Conservation (phyloP, 92 coral and sea anemone genomes). For the Diadumene lineata region DNA sequence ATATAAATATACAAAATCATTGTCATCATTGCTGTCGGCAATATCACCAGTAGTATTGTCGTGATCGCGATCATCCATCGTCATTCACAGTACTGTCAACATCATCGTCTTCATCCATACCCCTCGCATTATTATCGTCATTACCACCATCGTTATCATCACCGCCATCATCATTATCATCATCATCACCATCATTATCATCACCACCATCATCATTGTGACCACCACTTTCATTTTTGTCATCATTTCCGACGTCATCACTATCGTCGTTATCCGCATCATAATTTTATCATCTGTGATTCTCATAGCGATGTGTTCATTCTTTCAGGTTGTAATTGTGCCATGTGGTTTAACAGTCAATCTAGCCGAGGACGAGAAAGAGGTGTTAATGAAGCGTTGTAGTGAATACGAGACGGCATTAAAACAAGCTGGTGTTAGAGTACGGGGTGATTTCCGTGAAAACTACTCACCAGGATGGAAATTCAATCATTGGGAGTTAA, state of each 20-base stretch:
- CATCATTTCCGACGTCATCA: not conserved
- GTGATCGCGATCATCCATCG: not conserved
- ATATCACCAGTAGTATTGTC: not conserved
- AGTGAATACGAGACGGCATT: slow-evolving; percentile 64
- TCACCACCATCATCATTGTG: not conserved
- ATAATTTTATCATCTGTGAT: not conserved
- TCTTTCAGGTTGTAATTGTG: slow-evolving; percentile 70
- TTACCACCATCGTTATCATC: not conserved
- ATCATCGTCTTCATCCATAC: not conserved
- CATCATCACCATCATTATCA: not conserved
- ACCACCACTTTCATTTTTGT: not conserved
- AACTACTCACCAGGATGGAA: slow-evolving; percentile 99
- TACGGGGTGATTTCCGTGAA: slow-evolving; percentile 80
- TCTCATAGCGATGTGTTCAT: not conserved
- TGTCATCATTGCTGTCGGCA: not conserved
- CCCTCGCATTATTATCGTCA: not conserved
- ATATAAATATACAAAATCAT: no score
- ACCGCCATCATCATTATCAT: not conserved
- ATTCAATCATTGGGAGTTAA: slow-evolving; percentile 98
- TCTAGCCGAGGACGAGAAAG: slow-evolving; percentile 72
- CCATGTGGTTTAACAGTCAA: slow-evolving; percentile 93
- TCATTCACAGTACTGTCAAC: not conserved
- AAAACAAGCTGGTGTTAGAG: slow-evolving; percentile 68
- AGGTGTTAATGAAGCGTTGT: slow-evolving; percentile 60
- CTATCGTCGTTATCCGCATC: not conserved